Evolutionary conservation across 2,888 invertebrate species (phyloP).

Genomic region (Drosophila pseudotakahashii): DNA sequence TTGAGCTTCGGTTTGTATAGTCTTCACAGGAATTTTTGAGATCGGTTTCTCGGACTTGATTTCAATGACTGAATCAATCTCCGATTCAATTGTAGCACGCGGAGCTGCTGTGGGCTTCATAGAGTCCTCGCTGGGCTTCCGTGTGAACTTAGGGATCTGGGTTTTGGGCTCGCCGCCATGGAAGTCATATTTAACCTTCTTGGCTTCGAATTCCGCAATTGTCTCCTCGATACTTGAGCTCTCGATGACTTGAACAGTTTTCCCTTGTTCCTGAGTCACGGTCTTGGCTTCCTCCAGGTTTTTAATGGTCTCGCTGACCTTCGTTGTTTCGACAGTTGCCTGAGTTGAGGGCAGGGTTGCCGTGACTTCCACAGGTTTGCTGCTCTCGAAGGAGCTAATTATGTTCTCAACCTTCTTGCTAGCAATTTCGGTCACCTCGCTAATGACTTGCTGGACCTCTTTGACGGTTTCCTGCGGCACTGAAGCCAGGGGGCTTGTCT

Average conservation of each 20-base stretch:
- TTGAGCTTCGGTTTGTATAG: constrained; percentile 18
- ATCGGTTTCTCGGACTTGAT: constrained; percentile 56
- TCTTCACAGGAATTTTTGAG: constrained; percentile 69
- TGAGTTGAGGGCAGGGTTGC: constrained; percentile 16
- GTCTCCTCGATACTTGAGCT: constrained; percentile 72
- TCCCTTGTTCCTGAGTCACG: constrained; percentile 46
- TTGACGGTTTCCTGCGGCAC: constrained; percentile 61
- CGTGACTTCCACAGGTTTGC: constrained; percentile 44
- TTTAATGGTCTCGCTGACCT: constrained; percentile 71
- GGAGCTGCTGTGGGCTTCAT: constrained; percentile 69
- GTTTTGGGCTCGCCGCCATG: constrained; percentile 74
- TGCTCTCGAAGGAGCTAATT: constrained; percentile 71
- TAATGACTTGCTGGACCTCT: constrained; percentile 67
- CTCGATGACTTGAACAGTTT: constrained; percentile 53
- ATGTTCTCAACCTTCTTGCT: constrained; percentile 76
- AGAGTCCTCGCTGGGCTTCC: constrained; percentile 54
- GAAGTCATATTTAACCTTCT: constrained; percentile 76
- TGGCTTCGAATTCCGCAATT: constrained; percentile 74
- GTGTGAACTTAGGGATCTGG: constrained; percentile 60
- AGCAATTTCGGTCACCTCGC: constrained; percentile 67
- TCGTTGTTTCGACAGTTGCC: constrained; percentile 52
- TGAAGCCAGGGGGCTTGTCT: constrained; percentile 49
- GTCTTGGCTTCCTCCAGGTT: constrained; percentile 55
- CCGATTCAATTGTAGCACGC: constrained; percentile 56
- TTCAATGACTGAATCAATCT: constrained; percentile 54